Conservation (phyloP, 1,140 invertebrate species). For the Eciton burchellii region DNA sequence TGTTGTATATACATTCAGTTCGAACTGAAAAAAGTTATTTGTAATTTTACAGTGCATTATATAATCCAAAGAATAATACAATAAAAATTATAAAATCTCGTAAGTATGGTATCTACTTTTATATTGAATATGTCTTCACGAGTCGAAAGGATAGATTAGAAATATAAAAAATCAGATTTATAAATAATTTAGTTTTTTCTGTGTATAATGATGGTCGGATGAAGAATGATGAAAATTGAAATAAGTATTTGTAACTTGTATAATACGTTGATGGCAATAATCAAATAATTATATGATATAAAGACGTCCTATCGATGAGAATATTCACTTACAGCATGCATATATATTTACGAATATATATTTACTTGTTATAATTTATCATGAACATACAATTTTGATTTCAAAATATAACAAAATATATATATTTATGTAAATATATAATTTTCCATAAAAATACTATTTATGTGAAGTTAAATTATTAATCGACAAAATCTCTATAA, state of each 20-base stretch:
- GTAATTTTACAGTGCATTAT: slow-evolving; percentile 48
- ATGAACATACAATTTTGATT: background rate
- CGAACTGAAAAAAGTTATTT: slow-evolving; percentile 16
- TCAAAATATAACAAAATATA: slow-evolving; percentile 15
- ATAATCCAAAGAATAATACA: slow-evolving; percentile 57
- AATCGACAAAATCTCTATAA: slow-evolving; percentile 24
- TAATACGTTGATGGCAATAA: background rate
- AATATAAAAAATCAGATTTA: slow-evolving; percentile 5
- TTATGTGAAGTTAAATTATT: slow-evolving; percentile 48
- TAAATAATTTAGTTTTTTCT: background rate
- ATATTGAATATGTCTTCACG: slow-evolving; percentile 35
- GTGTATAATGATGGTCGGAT: background rate
- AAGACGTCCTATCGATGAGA: background rate
- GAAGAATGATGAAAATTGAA: slow-evolving; percentile 1
- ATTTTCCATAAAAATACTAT: slow-evolving; percentile 2
- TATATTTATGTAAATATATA: too few species aligned
- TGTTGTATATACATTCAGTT: slow-evolving; percentile 39
- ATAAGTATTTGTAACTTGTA: background rate
- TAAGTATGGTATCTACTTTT: slow-evolving; percentile 19
- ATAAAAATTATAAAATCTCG: slow-evolving; percentile 59
- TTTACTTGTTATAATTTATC: background rate
- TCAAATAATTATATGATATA: background rate
- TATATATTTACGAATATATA: background rate
- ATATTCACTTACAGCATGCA: background rate
- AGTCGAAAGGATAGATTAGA: background rate